Conservation (phyloP, 2,888 invertebrate genomes). For the Tenthredo scrophulariae region DNA sequence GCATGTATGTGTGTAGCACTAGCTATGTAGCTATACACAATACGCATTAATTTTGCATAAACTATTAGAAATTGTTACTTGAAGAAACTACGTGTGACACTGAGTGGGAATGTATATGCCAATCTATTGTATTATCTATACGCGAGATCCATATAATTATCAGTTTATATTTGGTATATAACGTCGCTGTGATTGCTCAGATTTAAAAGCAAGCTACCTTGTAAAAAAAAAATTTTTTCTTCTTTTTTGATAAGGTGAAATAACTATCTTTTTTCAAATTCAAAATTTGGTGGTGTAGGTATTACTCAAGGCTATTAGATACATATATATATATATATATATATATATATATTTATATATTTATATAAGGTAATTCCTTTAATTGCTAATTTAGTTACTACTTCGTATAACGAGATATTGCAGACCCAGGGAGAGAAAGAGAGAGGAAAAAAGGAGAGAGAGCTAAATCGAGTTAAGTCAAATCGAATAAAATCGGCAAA, state of each 20-base stretch:
- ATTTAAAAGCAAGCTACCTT: background rate
- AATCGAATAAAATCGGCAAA: slow-evolving; percentile 27
- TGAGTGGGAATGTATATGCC: background rate
- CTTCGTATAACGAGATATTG: background rate
- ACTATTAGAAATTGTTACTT: slow-evolving; percentile 8
- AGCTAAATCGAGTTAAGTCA: slow-evolving; percentile 30
- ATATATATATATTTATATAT: too few species aligned
- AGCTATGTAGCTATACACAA: background rate
- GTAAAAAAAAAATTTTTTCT: background rate
- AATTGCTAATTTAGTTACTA: slow-evolving; percentile 30
- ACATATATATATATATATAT: too few species aligned
- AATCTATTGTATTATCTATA: background rate
- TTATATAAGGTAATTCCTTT: background rate
- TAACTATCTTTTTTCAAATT: background rate
- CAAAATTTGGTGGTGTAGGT: background rate
- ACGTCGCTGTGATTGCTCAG: background rate
- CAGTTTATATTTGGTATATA: background rate
- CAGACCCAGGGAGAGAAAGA: background rate
- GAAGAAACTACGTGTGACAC: background rate
- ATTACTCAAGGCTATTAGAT: background rate
- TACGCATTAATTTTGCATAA: background rate
- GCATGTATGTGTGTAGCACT: background rate
- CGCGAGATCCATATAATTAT: background rate
- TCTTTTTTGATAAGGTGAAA: background rate
- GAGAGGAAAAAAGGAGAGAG: background rate